Conservation (phyloP, 1,140 invertebrate species). For the Drosophila lacteicornis region DNA sequence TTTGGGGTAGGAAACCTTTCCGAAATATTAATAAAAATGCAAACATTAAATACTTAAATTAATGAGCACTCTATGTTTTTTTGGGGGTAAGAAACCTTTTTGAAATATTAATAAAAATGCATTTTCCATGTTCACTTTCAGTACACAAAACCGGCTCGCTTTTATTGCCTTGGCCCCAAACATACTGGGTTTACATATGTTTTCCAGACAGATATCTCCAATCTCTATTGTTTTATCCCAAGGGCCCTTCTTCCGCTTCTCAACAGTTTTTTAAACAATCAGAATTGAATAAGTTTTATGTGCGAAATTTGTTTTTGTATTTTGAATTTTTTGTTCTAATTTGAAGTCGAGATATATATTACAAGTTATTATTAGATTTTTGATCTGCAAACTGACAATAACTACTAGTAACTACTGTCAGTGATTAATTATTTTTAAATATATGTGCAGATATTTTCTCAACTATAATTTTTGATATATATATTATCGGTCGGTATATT, state of each 20-base stretch:
- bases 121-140: constrained; percentile 46
- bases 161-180: constrained; percentile 72
- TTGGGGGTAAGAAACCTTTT: neutral
- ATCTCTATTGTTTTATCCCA: constrained; percentile 17
- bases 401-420: constrained; percentile 37
- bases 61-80: neutral
- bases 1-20: neutral
- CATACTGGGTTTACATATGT: constrained; percentile 47
- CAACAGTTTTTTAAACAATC: constrained; percentile 41
- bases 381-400: constrained; percentile 51
- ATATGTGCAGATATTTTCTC: constrained; percentile 22
- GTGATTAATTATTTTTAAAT: constrained; percentile 15
- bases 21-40: constrained; percentile 39
- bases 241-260: constrained; percentile 13
- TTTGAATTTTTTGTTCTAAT: constrained; percentile 3
- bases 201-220: constrained; percentile 9
- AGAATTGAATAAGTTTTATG: constrained; percentile 28
- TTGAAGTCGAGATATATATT: constrained; percentile 59
- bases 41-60: constrained; percentile 4
- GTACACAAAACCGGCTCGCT: constrained; percentile 66
- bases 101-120: neutral
- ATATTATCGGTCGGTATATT: constrained; percentile 22
- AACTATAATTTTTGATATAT: constrained; percentile 18
- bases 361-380: constrained; percentile 60
- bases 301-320: constrained; percentile 21